Evolutionary conservation across 1,140 invertebrate species (phyloP).

Genomic region (Zaprionus taronus): DNA sequence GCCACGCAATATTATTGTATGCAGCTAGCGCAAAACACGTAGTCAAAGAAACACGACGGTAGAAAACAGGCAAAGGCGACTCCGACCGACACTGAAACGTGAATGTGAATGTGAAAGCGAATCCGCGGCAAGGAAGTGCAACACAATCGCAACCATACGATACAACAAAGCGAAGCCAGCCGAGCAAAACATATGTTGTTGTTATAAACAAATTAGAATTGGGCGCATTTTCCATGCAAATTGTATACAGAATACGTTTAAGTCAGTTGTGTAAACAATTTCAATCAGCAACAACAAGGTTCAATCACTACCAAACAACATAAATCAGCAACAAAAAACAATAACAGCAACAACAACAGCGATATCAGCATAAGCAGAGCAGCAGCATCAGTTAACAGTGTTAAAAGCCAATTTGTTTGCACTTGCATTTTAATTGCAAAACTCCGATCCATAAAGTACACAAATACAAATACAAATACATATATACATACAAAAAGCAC

Average conservation of each 20-base stretch:
- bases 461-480: conserved; percentile 16
- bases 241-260: conserved; percentile 33
- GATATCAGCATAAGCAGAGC: conserved; percentile 12
- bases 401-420: conserved; percentile 27
- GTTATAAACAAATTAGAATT: conserved; percentile 29
- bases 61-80: conserved; percentile 46
- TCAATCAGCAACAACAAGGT: conserved; percentile 30
- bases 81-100: conserved; percentile 54
- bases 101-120: conserved; percentile 60
- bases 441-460: conserved; percentile 29
- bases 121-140: conserved; percentile 47
- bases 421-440: conserved; percentile 29
- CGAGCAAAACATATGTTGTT: conserved; percentile 51
- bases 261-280: conserved; percentile 62
- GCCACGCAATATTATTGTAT: conserved; percentile 29
- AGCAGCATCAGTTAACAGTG: neutral
- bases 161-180: conserved; percentile 31
- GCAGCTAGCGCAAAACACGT: conserved; percentile 31
- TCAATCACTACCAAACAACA: conserved; percentile 24
- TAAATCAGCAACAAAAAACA: conserved; percentile 2
- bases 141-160: conserved; percentile 21
- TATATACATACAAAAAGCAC: conserved; percentile 9
- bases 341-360: conserved; percentile 22
- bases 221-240: conserved; percentile 16
- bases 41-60: conserved; percentile 35